Evolutionary conservation across 2,888 invertebrate species (phyloP), one percentile per base, ranked within the genome.

Genomic region (Perizoma affinitatum): DNA sequence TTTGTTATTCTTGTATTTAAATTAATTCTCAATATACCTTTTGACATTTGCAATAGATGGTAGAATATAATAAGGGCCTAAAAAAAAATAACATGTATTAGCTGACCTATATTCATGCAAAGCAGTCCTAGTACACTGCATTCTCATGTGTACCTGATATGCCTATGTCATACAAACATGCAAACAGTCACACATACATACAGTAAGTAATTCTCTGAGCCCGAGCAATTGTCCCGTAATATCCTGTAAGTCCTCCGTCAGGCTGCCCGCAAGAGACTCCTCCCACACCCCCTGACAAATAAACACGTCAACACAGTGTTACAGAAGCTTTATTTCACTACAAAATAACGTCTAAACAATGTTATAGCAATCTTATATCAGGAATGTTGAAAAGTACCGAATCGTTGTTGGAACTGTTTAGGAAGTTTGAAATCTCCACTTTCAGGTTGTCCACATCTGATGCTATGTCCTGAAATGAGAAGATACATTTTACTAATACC

Each of bases 371-470:
- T 5, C 33, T 45, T 5, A 3, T 22, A 45, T 5, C 33, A 8
- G 7, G 1, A 11, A 22, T 22, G 11, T 8, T 45, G 6, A 45
- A n/a, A 6, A 44, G 42, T 90, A 92, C 91, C 91, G 91, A 91
- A 66, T 92, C 91, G 61, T 89, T 84, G 73, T 87, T 91, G 36
- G 88, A 86, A 53, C 72, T 84, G 80, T 83, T 87, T 46, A 91
- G 63, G 54, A 90, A 89, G 59, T 84, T 85, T 1, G 83, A 82
- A 72, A 90, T 88, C 61, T 91, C 91, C 65, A 77, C 71, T 72
- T 90, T 92, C 63, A 92, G 62, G 58, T 74, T 81, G 43, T 92
- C 90, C 61, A 90, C 88, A 65, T 91, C 90, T 50, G 75, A 54
- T 0, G 86, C 85, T 5, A 90, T 83, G 36, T 86, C 86, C 91